Evolutionary conservation across 2,113 vertebrate genomes (phyloP), one percentile per base, ranked within the genome.

Genomic region (Hucho hucho): DNA sequence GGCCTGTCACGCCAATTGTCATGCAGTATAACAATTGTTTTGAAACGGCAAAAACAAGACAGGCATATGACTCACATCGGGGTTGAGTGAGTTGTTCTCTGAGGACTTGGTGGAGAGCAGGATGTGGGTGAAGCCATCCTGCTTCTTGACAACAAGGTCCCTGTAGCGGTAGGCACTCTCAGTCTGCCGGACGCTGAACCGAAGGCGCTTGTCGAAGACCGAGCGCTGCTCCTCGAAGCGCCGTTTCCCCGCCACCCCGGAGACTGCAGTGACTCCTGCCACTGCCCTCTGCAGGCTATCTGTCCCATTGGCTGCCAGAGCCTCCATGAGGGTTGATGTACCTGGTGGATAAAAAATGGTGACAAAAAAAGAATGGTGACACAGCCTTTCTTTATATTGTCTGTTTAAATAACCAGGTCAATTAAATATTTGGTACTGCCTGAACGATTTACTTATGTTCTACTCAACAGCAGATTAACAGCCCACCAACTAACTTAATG

Each of bases 111-210:
- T 99, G 14, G 97, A 98, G 13, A 99, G 93, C 90, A 99, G 90
- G 83, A 99, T 96, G 87, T 99, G 97, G 3, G 97, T 99, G 92
- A 98, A 99, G 73, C 97, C 96, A 4, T 99, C 98, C 56, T 98
- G 97, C 65, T 99, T 99, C 85, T 96, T 95, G 82, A 99, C 98
- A 73, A 99, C 96, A 56, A 99, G 97, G 89, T 99, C 97, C 64
- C 98, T 94, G 90, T 99, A 99, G 20, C 97, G 94, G 90, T 98
- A 99, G 0, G 97, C 96, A 2, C 97, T 99, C 89, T 99, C 97
- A 0, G 97, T 99, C 78, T 99, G 97, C 1, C 97, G 93, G 69
- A 99, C 98, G 0, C 98, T 99, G 92, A 97, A 97, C 11, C 97
- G 91, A 58, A 98, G 92, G 18, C 97, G 93, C 80, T 99, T 99